Evolutionary conservation across 2,888 invertebrate genomes (phyloP), one percentile per base, ranked within the genome.

Genomic region (Sabatieria punctata): DNA sequence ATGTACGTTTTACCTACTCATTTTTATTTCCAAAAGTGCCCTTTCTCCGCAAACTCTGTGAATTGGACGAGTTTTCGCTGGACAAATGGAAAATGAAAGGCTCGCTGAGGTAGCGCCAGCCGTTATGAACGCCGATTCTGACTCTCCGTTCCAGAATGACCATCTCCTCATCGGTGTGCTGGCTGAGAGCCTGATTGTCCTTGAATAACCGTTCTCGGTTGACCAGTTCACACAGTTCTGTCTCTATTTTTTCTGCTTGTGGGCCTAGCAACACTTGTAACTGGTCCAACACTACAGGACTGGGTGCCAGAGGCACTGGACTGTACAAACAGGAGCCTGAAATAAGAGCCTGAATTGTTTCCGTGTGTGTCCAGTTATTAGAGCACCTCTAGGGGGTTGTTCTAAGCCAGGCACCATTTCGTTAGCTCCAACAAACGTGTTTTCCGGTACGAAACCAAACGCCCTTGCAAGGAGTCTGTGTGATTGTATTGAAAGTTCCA

Each of bases 41-140:
- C 36, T 47, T 51, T 44, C 49, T 41, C 30, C 52, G 41, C 21
- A 51, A 33, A 24, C 49, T 47, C 43, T 52, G 52, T 26, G 43
- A 47, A 15, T 45, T 46, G 27, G 45, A 45, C 11, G 43, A 18
- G 11, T 41, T 38, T 30, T 55, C 55, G 41, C 51, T 51, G 8
- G 62, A 60, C 37, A 71, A 53, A 43, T 66, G 61, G 22, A 69
- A 61, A 2, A 63, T 60, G 44, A 67, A 59, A 6, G 71, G 71
- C 43, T 70, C 68, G 25, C 66, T 64, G 4, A 70, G 55, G 55
- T 66, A 72, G 8, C 62, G 59, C 61, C 66, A 68, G 4, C 71
- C 71, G 58, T 72, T 72, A 56, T 72, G 72, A 11, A 71, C 63
- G 35, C 71, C 71, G 47, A 72, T 61, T 68, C 70, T 48, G 4